Evolutionary conservation across 2,888 invertebrate species (phyloP), one percentile per base, ranked within the genome.

Genomic region (Flexamia atlantica): DNA sequence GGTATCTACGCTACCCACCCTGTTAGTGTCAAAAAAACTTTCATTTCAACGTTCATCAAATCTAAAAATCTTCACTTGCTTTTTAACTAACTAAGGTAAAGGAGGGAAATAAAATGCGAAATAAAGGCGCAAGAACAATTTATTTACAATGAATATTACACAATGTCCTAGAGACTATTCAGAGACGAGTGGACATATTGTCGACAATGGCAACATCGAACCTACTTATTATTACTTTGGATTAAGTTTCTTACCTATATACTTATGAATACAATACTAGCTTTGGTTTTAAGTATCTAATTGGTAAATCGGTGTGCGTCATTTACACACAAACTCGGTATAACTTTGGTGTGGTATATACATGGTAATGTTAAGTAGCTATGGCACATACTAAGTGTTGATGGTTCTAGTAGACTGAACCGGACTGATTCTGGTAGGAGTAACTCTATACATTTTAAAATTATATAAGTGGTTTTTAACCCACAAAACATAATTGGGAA

Each of bases 141-240:
- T 64, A 64, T 64, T 64, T 64, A 64, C 64, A 64, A 64, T 64
- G 14, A 64, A 64, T 64, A 64, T 64, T 64, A 64, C 64, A 64
- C 30, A 64, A 28, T 64, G 64, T 64, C 14, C 64, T 64, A 64
- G n/a, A 14, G 10, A 64, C 64, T 64, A 64, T 9, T 9, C 30
- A 4, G 64, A 64, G 20, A 30, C 4, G 64, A 64, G 20, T 3
- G 10, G 53, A 64, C 64, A 28, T 64, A 64, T 64, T 64, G 64
- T 64, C 64, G 20, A 64, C 4, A 64, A 25, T 64, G 3, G 64
- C 30, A 64, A 64, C 64, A 64, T 64, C 64, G 30, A 64, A 64
- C 30, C 64, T 64, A 64, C 64, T 25, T 64, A 7, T 53, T 23
- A 53, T 12, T 5, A 53, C 23, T 53, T 53, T 53, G 53, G 53